These are phyloP conservation scores for Ophion obscuratus DNA, from an alignment of 2,888 invertebrate species.

Conservation along the genomic window DNA sequence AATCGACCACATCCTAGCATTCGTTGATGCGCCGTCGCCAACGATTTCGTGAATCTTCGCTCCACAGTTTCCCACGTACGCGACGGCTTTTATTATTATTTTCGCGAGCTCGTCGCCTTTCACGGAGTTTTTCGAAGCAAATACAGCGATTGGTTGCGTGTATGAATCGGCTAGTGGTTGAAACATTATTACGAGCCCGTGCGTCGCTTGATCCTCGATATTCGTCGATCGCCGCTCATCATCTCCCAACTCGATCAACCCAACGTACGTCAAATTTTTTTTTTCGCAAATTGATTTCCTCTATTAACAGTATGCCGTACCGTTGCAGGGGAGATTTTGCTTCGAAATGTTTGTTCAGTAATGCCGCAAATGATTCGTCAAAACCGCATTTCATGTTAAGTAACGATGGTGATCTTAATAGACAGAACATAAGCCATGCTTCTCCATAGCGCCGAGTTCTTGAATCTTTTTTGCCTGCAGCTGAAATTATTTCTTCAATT, in stretches of 20 bases:
- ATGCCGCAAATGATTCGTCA: slow-evolving; percentile 54
- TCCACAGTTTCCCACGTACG: neutral
- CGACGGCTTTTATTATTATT: slow-evolving; percentile 2
- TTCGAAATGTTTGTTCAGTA: slow-evolving; percentile 42
- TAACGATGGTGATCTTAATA: neutral
- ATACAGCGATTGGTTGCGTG: slow-evolving; percentile 3
- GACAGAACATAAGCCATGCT: slow-evolving; percentile 5
- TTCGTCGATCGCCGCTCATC: no score
- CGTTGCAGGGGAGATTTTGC: slow-evolving; percentile 44
- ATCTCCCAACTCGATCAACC: no score
- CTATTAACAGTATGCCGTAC: slow-evolving; percentile 62
- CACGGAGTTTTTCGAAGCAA: neutral
- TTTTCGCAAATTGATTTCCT: slow-evolving; percentile 63
- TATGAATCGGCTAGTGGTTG: slow-evolving; percentile 9
- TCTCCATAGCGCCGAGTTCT: slow-evolving; percentile 2
- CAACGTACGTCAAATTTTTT: slow-evolving; percentile 52
- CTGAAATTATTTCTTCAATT: slow-evolving; percentile 4
- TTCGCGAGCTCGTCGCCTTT: neutral
- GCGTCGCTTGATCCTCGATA: no score
- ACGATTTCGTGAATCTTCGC: neutral
- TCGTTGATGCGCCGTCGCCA: neutral
- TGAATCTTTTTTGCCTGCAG: neutral
- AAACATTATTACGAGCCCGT: slow-evolving; percentile 14
- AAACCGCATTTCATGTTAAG: slow-evolving; percentile 59
- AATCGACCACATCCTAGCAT: slow-evolving; percentile 12